Evolutionary conservation across 92 coral and sea anemone genomes (phyloP).

Genomic region (Pocillopora meandrina): DNA sequence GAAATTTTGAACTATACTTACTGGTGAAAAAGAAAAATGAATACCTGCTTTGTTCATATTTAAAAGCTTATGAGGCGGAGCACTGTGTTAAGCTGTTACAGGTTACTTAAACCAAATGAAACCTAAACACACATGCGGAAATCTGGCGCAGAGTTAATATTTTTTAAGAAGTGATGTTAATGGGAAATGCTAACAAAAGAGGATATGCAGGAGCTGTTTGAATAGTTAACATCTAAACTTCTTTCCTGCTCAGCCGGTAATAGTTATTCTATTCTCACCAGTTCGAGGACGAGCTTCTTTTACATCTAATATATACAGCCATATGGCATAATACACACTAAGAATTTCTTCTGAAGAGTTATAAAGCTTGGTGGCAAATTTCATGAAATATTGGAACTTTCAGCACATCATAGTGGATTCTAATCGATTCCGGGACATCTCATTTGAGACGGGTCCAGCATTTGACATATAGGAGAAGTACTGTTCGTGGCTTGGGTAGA

Average conservation of each 20-base stretch:
- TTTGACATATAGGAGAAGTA: constrained; percentile 36
- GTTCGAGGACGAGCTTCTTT: background rate
- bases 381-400: background rate
- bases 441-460: constrained; percentile 16
- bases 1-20: no score
- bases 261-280: background rate
- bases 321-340: background rate
- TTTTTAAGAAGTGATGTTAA: no score
- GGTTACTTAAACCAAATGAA: no score
- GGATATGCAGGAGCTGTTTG: no score
- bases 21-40: no score
- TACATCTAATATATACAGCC: background rate
- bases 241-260: background rate
- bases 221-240: background rate
- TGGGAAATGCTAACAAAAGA: no score
- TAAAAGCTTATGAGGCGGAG: no score
- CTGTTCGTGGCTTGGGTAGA: constrained; percentile 29
- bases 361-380: background rate
- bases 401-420: constrained; percentile 36
- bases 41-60: no score
- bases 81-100: no score
- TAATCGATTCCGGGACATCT: constrained; percentile 23
- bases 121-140: no score
- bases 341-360: background rate
- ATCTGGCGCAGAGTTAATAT: no score